Conservation (phyloP, 2,888 invertebrate genomes). For the Panorpa germanica region DNA sequence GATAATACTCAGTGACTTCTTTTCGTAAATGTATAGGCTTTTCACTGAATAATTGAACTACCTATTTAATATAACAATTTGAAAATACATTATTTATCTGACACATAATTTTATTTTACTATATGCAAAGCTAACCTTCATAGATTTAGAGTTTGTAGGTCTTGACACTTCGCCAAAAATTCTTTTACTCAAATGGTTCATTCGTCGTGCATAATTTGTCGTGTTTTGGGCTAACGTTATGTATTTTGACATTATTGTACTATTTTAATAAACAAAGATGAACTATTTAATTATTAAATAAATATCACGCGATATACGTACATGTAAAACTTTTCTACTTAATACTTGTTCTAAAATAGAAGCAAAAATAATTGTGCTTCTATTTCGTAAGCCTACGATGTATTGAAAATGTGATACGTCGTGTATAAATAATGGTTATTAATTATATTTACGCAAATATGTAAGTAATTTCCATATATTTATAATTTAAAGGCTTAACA, state of each 20-base stretch:
- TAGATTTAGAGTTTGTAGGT: constrained; percentile 52
- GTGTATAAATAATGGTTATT: too few relatives aligned
- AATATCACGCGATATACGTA: constrained; percentile 3
- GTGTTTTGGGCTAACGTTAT: constrained; percentile 43
- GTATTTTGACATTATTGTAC: constrained; percentile 53
- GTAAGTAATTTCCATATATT: too few relatives aligned
- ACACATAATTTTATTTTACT: constrained; percentile 3
- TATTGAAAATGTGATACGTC: too few relatives aligned
- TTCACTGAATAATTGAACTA: constrained; percentile 57
- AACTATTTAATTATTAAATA: constrained; percentile 4
- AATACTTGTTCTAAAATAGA: too few relatives aligned
- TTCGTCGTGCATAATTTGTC: constrained; percentile 66
- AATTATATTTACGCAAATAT: too few relatives aligned
- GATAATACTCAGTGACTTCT: constrained; percentile 68
- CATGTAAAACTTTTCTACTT: too few relatives aligned
- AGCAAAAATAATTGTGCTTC: too few relatives aligned
- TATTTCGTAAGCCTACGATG: too few relatives aligned
- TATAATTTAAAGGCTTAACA: too few relatives aligned
- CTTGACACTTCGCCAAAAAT: constrained; percentile 79
- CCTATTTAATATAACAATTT: too few relatives aligned
- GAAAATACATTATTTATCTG: constrained; percentile 4
- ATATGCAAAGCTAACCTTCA: too few relatives aligned
- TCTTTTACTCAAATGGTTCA: constrained; percentile 68
- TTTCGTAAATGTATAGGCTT: constrained; percentile 54
- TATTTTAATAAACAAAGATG: constrained; percentile 11